Percentiles rank a stretch among this genome's conserved stretches.
phyloP scores from a whole-genome alignment of 2,797 vertebrate species.

The Dipus sagitta region DNA sequence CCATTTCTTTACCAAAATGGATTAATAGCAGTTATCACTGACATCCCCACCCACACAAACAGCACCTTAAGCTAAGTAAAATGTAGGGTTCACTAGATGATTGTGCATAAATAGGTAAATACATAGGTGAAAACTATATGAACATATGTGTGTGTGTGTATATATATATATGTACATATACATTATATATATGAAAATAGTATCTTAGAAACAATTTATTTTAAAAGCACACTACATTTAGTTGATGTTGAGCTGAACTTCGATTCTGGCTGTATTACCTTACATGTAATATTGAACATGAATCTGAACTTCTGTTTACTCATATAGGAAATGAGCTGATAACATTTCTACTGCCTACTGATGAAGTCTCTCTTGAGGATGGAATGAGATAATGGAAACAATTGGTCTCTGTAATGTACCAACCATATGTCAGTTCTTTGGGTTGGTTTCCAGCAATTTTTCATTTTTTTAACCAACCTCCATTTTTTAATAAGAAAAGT shows the following conservation, averaged over 20 bases:
- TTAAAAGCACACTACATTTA: not conserved
- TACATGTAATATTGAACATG: not conserved
- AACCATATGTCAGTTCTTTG: not conserved
- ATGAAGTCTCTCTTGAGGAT: not conserved
- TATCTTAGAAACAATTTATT: not conserved
- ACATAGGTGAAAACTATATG: not conserved
- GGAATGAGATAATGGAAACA: not conserved
- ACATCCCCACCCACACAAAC: not conserved
- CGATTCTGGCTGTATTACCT: not conserved
- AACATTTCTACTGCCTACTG: not conserved
- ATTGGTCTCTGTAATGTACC: not conserved
- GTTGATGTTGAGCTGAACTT: not conserved
- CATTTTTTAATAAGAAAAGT: not conserved
- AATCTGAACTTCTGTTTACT: not conserved
- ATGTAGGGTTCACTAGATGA: not conserved
- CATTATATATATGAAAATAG: not conserved
- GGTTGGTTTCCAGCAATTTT: not conserved
- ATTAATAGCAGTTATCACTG: not conserved
- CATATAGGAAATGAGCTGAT: not conserved
- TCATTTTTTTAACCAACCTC: not conserved
- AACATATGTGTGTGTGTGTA: not conserved
- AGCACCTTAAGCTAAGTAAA: not conserved
- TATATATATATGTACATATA: not conserved
- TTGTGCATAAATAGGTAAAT: not conserved
- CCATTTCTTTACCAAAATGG: constrained; percentile 15